Evolutionary conservation across 2,113 vertebrate species (phyloP).

Genomic region (Phaetusa simplex): DNA sequence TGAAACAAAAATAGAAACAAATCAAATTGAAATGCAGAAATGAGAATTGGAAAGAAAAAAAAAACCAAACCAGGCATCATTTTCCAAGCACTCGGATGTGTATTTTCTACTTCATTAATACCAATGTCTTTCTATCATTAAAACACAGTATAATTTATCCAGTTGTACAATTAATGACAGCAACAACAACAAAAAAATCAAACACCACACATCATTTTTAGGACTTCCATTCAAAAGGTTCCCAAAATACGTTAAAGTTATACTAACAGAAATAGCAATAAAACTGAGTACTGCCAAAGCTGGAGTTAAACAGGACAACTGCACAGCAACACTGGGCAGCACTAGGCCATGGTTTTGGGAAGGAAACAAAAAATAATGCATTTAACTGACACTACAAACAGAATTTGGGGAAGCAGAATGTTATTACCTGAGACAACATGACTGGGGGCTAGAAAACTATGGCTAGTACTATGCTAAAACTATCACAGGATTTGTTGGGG

Average conservation of each 20-base stretch:
- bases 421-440: neutral
- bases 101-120: constrained; percentile 47
- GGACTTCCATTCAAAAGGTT: neutral
- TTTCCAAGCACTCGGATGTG: constrained; percentile 7
- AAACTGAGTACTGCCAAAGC: neutral
- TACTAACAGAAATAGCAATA: neutral
- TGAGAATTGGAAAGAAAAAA: neutral
- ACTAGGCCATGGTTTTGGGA: neutral
- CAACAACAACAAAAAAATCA: neutral
- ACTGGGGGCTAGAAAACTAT: neutral
- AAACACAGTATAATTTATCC: neutral
- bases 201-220: neutral
- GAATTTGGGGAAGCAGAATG: neutral
- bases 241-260: neutral
- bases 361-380: neutral
- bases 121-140: neutral
- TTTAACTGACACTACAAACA: neutral
- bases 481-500: neutral
- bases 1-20: constrained; percentile 37
- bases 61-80: neutral
- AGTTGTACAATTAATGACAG: constrained; percentile 10
- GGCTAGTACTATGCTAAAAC: neutral
- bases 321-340: neutral
- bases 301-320: neutral
- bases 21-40: constrained; percentile 27